A percentile compares a stretch with the other conserved stretches of the same genome.
These are phyloP conservation scores for Genyomyrus donnyi DNA, from an alignment of 2,113 vertebrate genomes.

Conservation along the genomic window DNA sequence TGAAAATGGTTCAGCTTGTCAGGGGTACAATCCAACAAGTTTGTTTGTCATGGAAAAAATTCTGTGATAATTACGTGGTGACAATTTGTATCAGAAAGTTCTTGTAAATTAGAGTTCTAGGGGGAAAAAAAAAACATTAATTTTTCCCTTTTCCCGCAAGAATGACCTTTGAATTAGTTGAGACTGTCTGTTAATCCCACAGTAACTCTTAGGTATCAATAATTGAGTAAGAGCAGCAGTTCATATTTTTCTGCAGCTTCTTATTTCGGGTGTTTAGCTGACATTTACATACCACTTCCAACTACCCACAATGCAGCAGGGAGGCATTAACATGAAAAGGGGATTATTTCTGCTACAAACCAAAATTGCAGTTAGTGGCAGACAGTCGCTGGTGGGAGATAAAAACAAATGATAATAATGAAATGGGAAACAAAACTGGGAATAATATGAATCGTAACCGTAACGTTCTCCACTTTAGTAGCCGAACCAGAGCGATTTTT, in stretches of 20 bases:
- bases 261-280: neutral
- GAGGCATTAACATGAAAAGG: neutral
- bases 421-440: neutral
- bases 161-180: neutral
- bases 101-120: neutral
- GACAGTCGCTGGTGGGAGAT: neutral
- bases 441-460: neutral
- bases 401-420: neutral
- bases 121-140: neutral
- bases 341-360: neutral
- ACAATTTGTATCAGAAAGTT: neutral
- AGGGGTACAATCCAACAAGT: neutral
- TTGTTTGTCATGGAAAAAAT: neutral
- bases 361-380: neutral
- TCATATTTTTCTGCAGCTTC: neutral
- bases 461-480: neutral
- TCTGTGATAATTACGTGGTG: neutral
- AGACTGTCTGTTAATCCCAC: neutral
- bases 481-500: neutral
- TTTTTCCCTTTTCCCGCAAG: neutral
- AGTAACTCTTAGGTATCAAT: neutral
- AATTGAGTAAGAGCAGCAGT: neutral
- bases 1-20: neutral
- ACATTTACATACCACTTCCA: neutral
- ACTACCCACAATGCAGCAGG: neutral